Base-by-base conservation (phyloP, 2,797 vertebrate genomes). In the Coranthus polyacanthus region DNA sequence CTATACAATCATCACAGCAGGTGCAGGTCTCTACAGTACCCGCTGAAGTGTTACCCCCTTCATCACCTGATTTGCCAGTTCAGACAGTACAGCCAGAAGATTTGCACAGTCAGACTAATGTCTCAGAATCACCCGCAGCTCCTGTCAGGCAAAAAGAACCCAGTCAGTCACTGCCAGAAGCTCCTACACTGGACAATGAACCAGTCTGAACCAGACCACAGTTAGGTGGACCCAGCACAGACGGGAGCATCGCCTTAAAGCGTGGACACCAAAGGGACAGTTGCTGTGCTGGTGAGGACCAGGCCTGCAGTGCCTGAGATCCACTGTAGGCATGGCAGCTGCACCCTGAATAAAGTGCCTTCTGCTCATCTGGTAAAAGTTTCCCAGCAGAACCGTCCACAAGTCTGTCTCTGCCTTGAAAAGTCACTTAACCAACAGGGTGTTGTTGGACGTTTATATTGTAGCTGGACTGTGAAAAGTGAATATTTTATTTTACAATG, bases 251-350 rank as follows among this genome's bases (percentile, higher is more conserved):
- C 74, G 80, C 80, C 72, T 90, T 83, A 37, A 65, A 34, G 45
- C 71, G 74, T 64, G 51, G 72, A 84, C 65, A 63, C 71, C 49
- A 22, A 66, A 68, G 78, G 81, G 86, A 44, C 24, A 16, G 82
- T 43, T 78, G 62, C 79, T 65, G 79, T 43, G 69, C 68, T 70
- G 76, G 81, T 68, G 85, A 81, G 75, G 90, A 91, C 81, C 81
- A 66, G 92, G 93, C 92, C 93, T 94, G 93, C 93, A 94, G 93
- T 87, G 93, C 90, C 90, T 84, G 75, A 78, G 45, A 88, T 63
- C 21, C 78, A 38, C 83, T 13, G 11, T 34, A 45, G 17, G 38
- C 1, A 11, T 52, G 43, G 62, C 62, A 51, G 75, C 71, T 71
- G 38, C 56, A 59, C 43, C 73, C 56, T 44, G n/a, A 77, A 49